Evolutionary conservation across 1,140 invertebrate genomes (phyloP).

Genomic region (Papilio aristodemus): DNA sequence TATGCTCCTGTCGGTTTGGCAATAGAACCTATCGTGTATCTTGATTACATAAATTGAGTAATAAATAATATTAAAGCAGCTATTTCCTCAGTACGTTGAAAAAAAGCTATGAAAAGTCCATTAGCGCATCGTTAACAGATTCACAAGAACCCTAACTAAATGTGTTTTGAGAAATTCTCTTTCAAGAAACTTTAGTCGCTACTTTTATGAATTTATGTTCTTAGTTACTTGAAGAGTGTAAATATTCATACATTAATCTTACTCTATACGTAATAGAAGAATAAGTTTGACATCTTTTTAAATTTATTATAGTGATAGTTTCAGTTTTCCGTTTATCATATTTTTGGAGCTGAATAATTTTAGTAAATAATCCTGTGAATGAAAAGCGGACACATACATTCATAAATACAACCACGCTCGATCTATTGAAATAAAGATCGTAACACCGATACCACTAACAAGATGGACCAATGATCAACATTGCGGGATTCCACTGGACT

Average conservation of each 20-base stretch:
- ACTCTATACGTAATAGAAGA: background rate
- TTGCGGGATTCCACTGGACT: too few species aligned
- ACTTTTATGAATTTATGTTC: constrained; percentile 20
- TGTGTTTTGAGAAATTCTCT: constrained; percentile 19
- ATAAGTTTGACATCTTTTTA: background rate
- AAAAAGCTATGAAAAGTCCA: constrained; percentile 17
- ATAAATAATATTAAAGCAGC: background rate
- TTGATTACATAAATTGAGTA: background rate
- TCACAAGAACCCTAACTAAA: constrained; percentile 22
- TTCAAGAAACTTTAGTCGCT: constrained; percentile 8
- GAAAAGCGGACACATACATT: too few species aligned
- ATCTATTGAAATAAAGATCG: too few species aligned
- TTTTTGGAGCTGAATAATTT: background rate
- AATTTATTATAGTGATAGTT: background rate
- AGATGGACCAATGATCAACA: too few species aligned
- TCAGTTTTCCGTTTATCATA: background rate
- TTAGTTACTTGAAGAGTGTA: constrained; percentile 13
- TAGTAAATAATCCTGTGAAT: too few species aligned
- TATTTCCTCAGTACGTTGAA: background rate
- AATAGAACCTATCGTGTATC: too few species aligned
- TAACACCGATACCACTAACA: too few species aligned
- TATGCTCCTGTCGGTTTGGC: too few species aligned
- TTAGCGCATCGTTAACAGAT: constrained; percentile 20
- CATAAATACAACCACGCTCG: background rate
- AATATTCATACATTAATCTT: constrained; percentile 8